These are phyloP conservation scores for Ceratosolen solmsi DNA, from an alignment of 1,140 invertebrate genomes.

Conservation along the genomic window DNA sequence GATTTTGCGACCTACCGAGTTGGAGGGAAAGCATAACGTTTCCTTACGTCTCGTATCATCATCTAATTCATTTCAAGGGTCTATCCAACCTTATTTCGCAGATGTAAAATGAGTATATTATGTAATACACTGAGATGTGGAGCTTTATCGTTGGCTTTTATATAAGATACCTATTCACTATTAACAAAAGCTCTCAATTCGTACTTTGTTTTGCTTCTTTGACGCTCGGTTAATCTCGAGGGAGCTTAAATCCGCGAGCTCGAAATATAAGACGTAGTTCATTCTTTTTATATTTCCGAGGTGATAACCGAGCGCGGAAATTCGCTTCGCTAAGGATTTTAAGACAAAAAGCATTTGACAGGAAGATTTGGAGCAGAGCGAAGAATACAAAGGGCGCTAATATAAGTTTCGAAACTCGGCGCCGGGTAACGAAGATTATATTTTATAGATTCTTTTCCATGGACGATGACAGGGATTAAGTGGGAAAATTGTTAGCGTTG, in stretches of 20 bases:
- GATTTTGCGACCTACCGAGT: too few species aligned
- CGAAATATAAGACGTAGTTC: background rate
- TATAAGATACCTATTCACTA: too few species aligned
- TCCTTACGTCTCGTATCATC: too few species aligned
- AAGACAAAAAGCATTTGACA: slow-evolving; percentile 12
- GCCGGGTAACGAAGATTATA: slow-evolving; percentile 10
- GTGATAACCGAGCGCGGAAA: slow-evolving; percentile 9
- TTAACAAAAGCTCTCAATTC: background rate
- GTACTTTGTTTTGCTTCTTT: background rate
- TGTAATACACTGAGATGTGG: too few species aligned
- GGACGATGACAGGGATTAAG: slow-evolving; percentile 30
- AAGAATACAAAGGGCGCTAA: background rate
- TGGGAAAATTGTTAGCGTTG: slow-evolving; percentile 2
- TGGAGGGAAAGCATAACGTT: too few species aligned
- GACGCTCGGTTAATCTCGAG: background rate
- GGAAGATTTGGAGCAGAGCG: background rate
- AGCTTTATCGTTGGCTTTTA: too few species aligned
- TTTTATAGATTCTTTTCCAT: slow-evolving; percentile 16
- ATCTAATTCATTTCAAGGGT: too few species aligned
- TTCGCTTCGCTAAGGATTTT: background rate
- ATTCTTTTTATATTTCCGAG: slow-evolving; percentile 16
- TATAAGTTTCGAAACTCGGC: slow-evolving; percentile 8
- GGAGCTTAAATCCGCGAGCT: background rate
- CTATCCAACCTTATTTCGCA: too few species aligned
- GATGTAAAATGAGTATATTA: too few species aligned